Base-by-base conservation (phyloP, 2,797 vertebrate species). In the Onychomys leucogaster region DNA sequence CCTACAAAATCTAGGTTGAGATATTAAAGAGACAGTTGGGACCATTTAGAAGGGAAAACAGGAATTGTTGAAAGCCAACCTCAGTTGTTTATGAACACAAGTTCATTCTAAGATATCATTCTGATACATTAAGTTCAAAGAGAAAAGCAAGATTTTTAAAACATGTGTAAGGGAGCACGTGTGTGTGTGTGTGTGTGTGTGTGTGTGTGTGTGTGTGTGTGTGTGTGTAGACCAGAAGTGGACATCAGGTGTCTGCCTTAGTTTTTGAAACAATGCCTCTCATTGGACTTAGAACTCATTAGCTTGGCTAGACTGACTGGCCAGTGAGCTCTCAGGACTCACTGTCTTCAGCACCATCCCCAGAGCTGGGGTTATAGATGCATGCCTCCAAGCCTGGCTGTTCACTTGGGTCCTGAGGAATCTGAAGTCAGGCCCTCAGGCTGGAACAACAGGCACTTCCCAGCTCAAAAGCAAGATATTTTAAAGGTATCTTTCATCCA, bases 401-500 rank as follows among this genome's bases (percentile, higher is more conserved):
- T 57, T 75, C n/a, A 41, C 27, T 23, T 4, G 37, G 16, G 3
- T 21, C 12, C n/a, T 41, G 9, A 25, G n/a, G 9, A 67, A 57
- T 88, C 37, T 88, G 85, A 88, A 57, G 67, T 57, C 8, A 19
- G 37, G 34, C 5, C 41, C 65, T 73, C 3, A 6, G 12, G 21
- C 23, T 21, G 41, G n/a, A 57, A 57, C 69, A 37, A 16, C 85
- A 29, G 34, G n/a, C 16, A 59, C 23, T 75, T 87, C n/a, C n/a
- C 2, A 21, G 85, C 85, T 75, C 69, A 57, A 71, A 92, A 89
- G 34, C 81, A 93, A 23, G 63, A 29, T 82, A 75, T 29, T 94
- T 90, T 94, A 4, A 41, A 91, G 69, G 25, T 41, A 25, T 14
- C 52, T 96, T 97, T 88, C 61, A 77, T 71, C 65, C 88, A 87